These are phyloP conservation scores for Phalangium opilio DNA, from an alignment of 2,888 invertebrate species.

Conservation along the genomic window DNA sequence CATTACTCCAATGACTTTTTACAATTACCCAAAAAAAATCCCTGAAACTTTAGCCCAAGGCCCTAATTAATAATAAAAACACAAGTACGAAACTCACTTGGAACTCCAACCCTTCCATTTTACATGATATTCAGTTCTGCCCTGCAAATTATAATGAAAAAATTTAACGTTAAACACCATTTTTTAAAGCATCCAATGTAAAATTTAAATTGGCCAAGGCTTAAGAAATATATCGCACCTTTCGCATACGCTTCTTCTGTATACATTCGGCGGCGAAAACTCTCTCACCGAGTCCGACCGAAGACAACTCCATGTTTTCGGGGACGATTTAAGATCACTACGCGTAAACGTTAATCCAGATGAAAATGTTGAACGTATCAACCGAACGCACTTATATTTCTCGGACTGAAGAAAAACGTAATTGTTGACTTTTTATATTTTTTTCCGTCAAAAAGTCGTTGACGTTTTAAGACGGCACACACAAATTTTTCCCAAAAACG, in stretches of 20 bases:
- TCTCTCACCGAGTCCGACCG: constrained; percentile 29
- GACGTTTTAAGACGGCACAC: too few species aligned
- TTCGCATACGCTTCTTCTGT: constrained; percentile 81
- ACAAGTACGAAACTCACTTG: constrained; percentile 41
- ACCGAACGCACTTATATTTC: background rate
- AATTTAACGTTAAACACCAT: constrained; percentile 5
- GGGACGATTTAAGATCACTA: background rate
- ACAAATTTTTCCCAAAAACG: too few species aligned
- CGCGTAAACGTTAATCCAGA: too few species aligned
- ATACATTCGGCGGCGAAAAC: constrained; percentile 96
- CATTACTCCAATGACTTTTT: too few species aligned
- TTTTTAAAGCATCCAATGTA: too few species aligned
- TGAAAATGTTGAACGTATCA: background rate
- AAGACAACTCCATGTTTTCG: constrained; percentile 28
- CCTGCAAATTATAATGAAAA: constrained; percentile 48
- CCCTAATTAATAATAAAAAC: background rate
- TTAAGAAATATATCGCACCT: constrained; percentile 46
- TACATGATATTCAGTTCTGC: constrained; percentile 82
- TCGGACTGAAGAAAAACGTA: too few species aligned
- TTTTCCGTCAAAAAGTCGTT: too few species aligned
- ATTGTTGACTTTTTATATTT: too few species aligned
- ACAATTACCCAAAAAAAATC: too few species aligned
- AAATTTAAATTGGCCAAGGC: background rate
- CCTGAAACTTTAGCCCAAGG: too few species aligned
- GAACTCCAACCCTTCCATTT: constrained; percentile 99